These are phyloP conservation scores for Apteryx mantelli DNA, from an alignment of 2,113 vertebrate species.

Conservation along the genomic window DNA sequence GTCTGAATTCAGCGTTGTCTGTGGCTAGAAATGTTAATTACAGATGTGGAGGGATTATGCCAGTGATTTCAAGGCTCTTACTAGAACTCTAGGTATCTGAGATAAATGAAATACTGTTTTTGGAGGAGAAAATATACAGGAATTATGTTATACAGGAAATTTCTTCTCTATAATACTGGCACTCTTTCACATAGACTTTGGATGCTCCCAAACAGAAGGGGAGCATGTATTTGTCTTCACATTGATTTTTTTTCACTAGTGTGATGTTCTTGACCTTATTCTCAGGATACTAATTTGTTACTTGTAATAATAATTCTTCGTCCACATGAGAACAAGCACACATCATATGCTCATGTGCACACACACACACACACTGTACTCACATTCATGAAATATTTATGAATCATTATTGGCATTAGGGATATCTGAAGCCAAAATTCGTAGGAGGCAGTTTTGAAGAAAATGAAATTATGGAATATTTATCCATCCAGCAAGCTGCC, in stretches of 20 bases:
- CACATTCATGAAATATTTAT: conserved; percentile 31
- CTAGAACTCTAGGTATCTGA: not conserved
- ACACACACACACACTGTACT: not conserved
- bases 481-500: conserved; percentile 57
- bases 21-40: not conserved
- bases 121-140: not conserved
- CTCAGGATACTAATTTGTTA: conserved; percentile 50
- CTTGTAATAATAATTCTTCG: conserved; percentile 35
- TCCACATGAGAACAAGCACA: conserved; percentile 11
- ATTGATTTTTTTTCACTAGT: not conserved
- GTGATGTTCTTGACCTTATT: conserved; percentile 23
- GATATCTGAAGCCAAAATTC: conserved; percentile 55
- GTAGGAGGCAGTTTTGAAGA: conserved; percentile 58
- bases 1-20: not conserved
- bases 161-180: not conserved
- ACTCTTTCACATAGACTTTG: not conserved
- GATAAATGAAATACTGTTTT: not conserved
- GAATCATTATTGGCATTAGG: conserved; percentile 50
- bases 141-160: not conserved
- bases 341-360: not conserved
- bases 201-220: not conserved
- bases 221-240: not conserved
- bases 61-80: not conserved
- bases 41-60: not conserved
- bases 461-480: conserved; percentile 62